Evolutionary conservation across 2,797 vertebrate genomes (phyloP), one percentile per base, ranked within the genome.

Genomic region (Odontamblyopus rebecca): DNA sequence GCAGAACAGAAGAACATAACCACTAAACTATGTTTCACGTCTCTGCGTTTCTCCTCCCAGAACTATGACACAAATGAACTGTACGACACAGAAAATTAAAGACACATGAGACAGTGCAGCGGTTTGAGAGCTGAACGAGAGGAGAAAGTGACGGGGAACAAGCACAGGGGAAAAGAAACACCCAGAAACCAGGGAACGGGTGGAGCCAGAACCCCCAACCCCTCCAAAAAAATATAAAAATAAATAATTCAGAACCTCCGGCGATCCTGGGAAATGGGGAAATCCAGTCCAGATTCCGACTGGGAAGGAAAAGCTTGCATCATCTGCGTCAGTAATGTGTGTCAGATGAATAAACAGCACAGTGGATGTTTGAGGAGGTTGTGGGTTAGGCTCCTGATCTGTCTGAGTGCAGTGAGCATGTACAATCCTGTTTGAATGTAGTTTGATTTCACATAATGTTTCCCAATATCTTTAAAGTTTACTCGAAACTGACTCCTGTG

Each of bases 71-170:
- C 86, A 84, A 88, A 84, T 75, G 70, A 51, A 78, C 62, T 71
- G 70, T 66, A 73, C 77, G 51, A 80, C 67, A 70, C 69, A 76
- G 81, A 75, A 82, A 84, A 76, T 64, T 66, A 74, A 57, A 71
- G 77, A 62, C 69, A 69, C 78, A 80, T 78, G 75, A 82, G 78
- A 81, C 69, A 74, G 71, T 85, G 87, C 82, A 81, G 89, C 82
- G 82, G 89, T 57, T 81, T 82, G 69, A 56, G 77, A 72, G 79
- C 70, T 82, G 83, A 91, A 80, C 81, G 1, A 30, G 44, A 50
- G 68, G 27, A 72, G 84, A 90, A 89, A 91, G 81, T 88, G 81
- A 86, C 86, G 79, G 82, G 85, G 66, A 82, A 76, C 74, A 77
- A 78, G 74, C 84, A 79, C 82, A 57, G 61, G 27, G 29, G 75